A percentile compares a stretch with the other conserved stretches of the same genome.
phyloP scores from a whole-genome alignment of 2,113 vertebrate species.

The Geococcyx californianus region DNA sequence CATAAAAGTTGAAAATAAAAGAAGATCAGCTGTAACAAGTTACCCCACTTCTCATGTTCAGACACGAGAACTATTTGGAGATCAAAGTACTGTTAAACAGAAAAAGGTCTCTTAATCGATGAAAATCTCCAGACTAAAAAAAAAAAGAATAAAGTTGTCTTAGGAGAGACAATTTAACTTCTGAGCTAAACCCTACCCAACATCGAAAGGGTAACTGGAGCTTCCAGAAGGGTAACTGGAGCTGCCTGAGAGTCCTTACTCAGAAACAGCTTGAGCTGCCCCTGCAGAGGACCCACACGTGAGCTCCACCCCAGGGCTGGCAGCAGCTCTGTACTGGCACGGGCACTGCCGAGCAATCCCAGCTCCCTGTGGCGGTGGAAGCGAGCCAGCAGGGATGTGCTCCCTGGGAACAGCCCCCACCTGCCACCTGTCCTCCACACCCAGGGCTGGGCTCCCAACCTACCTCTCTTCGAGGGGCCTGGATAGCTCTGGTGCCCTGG shows the following conservation, averaged over 20 bases:
- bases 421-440: neutral
- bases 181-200: neutral
- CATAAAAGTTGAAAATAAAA: neutral
- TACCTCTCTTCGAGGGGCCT: neutral
- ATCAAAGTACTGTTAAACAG: neutral
- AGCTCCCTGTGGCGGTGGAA: neutral
- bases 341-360: neutral
- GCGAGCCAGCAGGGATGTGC: rapidly evolving
- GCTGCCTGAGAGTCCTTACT: neutral
- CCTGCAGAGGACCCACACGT: neutral
- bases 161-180: neutral
- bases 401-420: neutral
- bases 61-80: neutral
- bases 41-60: neutral
- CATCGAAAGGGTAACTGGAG: neutral
- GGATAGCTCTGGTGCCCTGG: neutral
- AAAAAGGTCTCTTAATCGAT: neutral
- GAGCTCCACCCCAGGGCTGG: neutral
- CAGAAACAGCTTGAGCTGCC: neutral
- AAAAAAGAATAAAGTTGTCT: neutral
- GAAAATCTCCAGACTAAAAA: neutral
- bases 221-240: neutral
- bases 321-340: neutral
- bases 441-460: too few species aligned
- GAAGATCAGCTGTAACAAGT: neutral